phyloP scores from a whole-genome alignment of 2,797 vertebrate species.

The Helostoma temminkii region DNA sequence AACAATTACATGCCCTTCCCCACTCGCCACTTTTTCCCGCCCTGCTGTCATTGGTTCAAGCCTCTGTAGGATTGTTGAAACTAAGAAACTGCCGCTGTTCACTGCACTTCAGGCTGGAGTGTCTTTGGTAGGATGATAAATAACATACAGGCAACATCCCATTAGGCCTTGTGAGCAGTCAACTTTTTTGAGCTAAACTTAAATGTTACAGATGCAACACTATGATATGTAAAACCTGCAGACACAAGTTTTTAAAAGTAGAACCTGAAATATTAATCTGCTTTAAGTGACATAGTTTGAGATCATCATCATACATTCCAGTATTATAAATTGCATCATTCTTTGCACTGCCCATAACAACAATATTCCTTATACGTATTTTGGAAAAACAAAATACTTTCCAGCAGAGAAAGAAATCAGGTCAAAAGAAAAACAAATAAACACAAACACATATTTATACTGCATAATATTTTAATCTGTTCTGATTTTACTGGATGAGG shows the following conservation, averaged over 20 bases:
- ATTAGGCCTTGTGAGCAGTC: neutral
- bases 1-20: slow-evolving; percentile 87
- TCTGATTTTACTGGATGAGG: neutral
- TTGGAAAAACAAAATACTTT: too few species aligned
- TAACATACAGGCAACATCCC: slow-evolving; percentile 22
- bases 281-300: neutral
- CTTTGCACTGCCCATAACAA: neutral
- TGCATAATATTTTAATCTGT: neutral
- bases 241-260: neutral
- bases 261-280: too few species aligned
- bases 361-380: too few species aligned
- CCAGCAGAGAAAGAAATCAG: neutral
- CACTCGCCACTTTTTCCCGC: slow-evolving; percentile 21
- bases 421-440: neutral
- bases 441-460: neutral
- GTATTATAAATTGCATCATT: neutral
- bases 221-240: neutral
- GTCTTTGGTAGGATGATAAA: slow-evolving; percentile 60
- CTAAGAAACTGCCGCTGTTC: slow-evolving; percentile 47
- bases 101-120: slow-evolving; percentile 37
- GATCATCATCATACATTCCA: neutral
- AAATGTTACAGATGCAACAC: neutral
- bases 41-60: slow-evolving; percentile 60
- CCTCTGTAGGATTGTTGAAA: slow-evolving; percentile 66
- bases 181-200: neutral